phyloP scores from a whole-genome alignment of 2,113 vertebrate species.

The Microcebus lehilahytsara region DNA sequence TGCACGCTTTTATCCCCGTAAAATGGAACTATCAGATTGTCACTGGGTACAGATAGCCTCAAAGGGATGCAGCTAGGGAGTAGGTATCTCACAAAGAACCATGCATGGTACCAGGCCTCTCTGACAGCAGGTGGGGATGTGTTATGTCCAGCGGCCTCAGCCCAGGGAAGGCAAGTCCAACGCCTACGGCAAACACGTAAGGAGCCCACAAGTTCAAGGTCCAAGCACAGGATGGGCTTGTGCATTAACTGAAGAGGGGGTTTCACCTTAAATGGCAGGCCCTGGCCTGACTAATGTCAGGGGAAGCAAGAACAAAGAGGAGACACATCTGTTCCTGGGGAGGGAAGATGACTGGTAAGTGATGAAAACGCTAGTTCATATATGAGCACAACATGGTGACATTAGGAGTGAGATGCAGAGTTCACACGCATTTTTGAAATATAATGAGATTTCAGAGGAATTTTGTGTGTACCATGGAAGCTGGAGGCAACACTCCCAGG shows the following conservation, averaged over 20 bases:
- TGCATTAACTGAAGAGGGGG: fast-evolving
- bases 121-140: fast-evolving
- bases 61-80: not conserved
- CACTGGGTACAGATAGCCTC: not conserved
- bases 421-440: not conserved
- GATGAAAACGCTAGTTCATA: not conserved
- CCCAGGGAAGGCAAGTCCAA: fast-evolving
- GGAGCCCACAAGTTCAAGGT: not conserved
- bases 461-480: not conserved
- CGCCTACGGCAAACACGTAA: fast-evolving
- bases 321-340: fast-evolving
- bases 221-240: fast-evolving
- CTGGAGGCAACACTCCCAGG: not conserved
- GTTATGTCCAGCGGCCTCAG: fast-evolving
- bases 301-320: not conserved
- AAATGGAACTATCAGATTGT: not conserved
- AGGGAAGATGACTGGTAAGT: no score
- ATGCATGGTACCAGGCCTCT: not conserved
- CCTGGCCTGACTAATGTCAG: not conserved
- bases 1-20: fast-evolving
- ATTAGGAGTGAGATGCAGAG: no score
- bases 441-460: not conserved
- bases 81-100: not conserved
- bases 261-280: not conserved
- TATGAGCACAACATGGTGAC: fast-evolving